These are phyloP conservation scores for Spicauda simplicius DNA, from an alignment of 2,888 invertebrate genomes.

Conservation along the genomic window DNA sequence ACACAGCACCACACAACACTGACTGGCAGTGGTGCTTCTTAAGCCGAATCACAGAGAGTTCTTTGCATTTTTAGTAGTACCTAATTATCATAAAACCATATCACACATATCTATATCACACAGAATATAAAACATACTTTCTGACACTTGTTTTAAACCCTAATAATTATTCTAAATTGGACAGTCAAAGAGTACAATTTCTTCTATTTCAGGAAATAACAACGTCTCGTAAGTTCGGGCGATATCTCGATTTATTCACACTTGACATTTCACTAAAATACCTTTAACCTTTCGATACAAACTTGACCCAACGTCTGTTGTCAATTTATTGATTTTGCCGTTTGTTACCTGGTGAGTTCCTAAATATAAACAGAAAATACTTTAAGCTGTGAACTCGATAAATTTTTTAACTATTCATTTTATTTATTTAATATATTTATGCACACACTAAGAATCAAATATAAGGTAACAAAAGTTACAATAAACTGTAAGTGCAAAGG, in stretches of 20 bases:
- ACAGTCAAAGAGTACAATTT: background rate
- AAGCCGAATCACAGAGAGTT: too few species aligned
- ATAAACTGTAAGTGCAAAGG: too few species aligned
- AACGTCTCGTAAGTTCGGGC: background rate
- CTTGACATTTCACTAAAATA: constrained; percentile 1
- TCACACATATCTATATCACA: too few species aligned
- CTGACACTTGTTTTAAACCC: too few species aligned
- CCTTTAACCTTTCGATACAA: constrained; percentile 1
- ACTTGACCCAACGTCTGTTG: background rate
- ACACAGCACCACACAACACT: too few species aligned
- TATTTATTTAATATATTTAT: too few species aligned
- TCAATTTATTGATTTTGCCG: background rate
- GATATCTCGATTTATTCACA: constrained; percentile 1
- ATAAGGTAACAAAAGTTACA: too few species aligned
- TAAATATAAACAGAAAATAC: background rate
- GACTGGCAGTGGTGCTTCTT: too few species aligned
- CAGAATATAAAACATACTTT: too few species aligned
- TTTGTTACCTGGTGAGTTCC: background rate
- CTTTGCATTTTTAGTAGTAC: too few species aligned
- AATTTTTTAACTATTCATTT: background rate
- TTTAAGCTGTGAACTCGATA: background rate
- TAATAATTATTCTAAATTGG: background rate
- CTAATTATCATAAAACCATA: too few species aligned
- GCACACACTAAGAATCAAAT: too few species aligned
- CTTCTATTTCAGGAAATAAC: background rate